These are phyloP conservation scores for Xenopus borealis DNA, from an alignment of 2,113 vertebrate species.

Conservation along the genomic window DNA sequence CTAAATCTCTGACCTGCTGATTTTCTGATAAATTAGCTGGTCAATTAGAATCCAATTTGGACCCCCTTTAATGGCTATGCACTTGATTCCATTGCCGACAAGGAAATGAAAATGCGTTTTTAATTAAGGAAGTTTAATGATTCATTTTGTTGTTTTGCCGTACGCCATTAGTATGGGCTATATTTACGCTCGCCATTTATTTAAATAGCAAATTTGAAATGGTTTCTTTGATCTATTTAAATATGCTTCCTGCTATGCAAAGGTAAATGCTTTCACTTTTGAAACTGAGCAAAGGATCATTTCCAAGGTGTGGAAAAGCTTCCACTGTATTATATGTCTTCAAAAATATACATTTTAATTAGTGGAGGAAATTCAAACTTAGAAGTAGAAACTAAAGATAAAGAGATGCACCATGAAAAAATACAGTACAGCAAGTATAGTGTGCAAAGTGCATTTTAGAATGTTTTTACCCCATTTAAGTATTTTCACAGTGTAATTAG, in stretches of 20 bases:
- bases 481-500: too few relatives aligned
- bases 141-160: conserved; percentile 39
- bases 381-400: too few relatives aligned
- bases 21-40: conserved; percentile 42
- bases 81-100: conserved; percentile 17
- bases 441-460: too few relatives aligned
- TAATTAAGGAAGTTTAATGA: conserved; percentile 45
- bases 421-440: too few relatives aligned
- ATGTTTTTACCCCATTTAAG: too few relatives aligned
- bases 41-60: conserved; percentile 44
- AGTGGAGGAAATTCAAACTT: too few relatives aligned
- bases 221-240: conserved; percentile 17
- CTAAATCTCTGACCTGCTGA: conserved; percentile 36
- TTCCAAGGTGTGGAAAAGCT: too few relatives aligned
- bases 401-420: too few relatives aligned
- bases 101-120: conserved; percentile 40
- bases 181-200: conserved; percentile 38
- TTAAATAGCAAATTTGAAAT: conserved; percentile 38
- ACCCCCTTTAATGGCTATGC: conserved; percentile 25
- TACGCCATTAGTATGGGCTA: conserved; percentile 36
- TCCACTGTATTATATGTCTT: too few relatives aligned
- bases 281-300: too few relatives aligned
- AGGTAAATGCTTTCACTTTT: neutral
- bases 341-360: too few relatives aligned
- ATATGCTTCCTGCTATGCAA: neutral